Percentiles rank a stretch among this genome's conserved stretches.
phyloP scores from a whole-genome alignment of 1,140 invertebrate species.

The Saccostrea cuccullata region DNA sequence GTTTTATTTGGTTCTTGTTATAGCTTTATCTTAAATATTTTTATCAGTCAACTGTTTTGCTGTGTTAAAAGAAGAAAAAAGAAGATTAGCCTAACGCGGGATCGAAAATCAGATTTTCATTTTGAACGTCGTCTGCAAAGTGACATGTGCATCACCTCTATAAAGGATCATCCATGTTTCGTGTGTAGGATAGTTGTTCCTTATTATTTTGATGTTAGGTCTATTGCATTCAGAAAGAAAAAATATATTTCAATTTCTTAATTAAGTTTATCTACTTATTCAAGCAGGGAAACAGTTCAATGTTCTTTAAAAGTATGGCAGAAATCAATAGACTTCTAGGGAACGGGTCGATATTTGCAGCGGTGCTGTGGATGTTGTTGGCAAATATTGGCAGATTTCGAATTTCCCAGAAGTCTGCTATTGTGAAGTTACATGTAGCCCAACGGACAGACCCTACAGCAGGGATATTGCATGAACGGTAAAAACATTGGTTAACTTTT shows the following conservation, averaged over 20 bases:
- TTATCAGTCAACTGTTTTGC: too few relatives aligned
- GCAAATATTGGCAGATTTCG: conserved; percentile 34
- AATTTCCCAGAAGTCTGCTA: not conserved
- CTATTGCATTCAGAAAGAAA: too few relatives aligned
- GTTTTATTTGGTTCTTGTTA: too few relatives aligned
- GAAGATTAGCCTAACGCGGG: not conserved
- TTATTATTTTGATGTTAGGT: too few relatives aligned
- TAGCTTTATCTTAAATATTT: too few relatives aligned
- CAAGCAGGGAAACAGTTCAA: not conserved
- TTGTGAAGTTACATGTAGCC: not conserved
- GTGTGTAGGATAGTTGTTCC: too few relatives aligned
- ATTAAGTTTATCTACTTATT: too few relatives aligned
- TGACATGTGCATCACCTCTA: too few relatives aligned
- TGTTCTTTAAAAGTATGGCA: conserved; percentile 17
- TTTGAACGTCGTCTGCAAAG: not conserved
- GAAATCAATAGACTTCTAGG: conserved; percentile 11
- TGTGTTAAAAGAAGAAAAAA: not conserved
- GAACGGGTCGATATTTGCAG: not conserved
- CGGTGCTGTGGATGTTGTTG: not conserved
- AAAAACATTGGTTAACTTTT: not conserved
- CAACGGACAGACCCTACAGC: conserved; percentile 3
- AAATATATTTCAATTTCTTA: too few relatives aligned
- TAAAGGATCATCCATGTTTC: too few relatives aligned
- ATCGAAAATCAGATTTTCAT: not conserved
- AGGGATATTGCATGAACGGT: not conserved